Evolutionary conservation across 2,113 vertebrate genomes (phyloP), one percentile per base, ranked within the genome.

Genomic region (Mus musculus): DNA sequence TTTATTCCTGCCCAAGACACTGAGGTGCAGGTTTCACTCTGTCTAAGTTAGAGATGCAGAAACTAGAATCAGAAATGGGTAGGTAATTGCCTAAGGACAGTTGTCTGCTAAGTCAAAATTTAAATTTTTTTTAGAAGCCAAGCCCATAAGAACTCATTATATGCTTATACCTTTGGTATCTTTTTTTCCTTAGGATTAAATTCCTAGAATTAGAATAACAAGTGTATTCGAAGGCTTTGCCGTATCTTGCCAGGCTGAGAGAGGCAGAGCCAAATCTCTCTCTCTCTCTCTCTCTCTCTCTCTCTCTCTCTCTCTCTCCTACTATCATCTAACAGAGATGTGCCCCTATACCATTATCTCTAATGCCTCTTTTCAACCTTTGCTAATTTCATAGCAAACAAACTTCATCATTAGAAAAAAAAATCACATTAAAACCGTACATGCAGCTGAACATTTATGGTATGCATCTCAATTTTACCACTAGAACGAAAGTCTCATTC

Each of bases 91-190:
- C 61, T 63, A 61, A 81, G 9, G 28, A 42, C 82, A 56, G 71
- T 69, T 65, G 81, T n/a, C 12, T 90, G 30, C 33, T 81, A 93
- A 77, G 56, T 78, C 71, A 88, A 94, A 96, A 94, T 89, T 92
- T 94, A 92, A 81, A 61, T 80, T 78, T 75, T 49, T 84, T 94
- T 90, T 89, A 94, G 71, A 91, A 82, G 56, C 9, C 69, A 92
- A 14, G 1, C 22, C 71, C 12, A 94, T 61, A 90, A 92, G 19
- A 28, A 75, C 28, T 80, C 80, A 76, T 76, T 91, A 36, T 73
- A 78, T 84, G 91, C 96, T 52, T 73, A 54, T 77, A 39, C 16
- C 49, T 49, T 42, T 33, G 17, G 46, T 69, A 42, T 20, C 65
- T 42, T 94, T 56, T 56, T 95, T 92, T 24, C 85, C 52, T 90